Percentiles rank a stretch among this genome's conserved stretches.
Conservation (phyloP, 2,888 invertebrate species). For the Patella caerulea region DNA sequence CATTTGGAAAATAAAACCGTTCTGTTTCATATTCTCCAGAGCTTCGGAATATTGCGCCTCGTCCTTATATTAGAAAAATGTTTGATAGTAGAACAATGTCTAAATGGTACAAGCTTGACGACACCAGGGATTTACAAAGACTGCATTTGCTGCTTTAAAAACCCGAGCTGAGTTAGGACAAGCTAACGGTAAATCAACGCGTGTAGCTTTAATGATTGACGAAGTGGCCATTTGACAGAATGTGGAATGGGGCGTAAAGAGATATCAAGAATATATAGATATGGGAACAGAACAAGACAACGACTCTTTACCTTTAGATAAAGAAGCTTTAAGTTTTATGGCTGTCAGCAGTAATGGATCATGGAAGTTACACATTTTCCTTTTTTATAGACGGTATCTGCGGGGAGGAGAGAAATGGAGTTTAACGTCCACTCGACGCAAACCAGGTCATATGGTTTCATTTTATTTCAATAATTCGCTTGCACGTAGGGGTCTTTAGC, state of each 20-base stretch:
- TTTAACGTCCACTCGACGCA: too few relatives aligned
- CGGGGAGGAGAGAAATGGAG: constrained; percentile 14
- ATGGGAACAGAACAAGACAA: constrained; percentile 1
- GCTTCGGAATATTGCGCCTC: not conserved
- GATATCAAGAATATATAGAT: not conserved
- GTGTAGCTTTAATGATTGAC: not conserved
- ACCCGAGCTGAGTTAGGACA: not conserved
- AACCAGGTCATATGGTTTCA: too few relatives aligned
- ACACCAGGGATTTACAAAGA: not conserved
- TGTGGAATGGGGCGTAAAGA: not conserved
- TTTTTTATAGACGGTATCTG: not conserved
- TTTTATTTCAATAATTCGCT: too few relatives aligned
- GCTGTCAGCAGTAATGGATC: not conserved
- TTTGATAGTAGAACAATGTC: not conserved
- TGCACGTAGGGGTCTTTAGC: too few relatives aligned
- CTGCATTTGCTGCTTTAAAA: not conserved
- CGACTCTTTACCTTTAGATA: not conserved
- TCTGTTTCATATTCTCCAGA: not conserved
- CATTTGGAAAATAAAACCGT: too few relatives aligned
- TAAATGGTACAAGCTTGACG: not conserved
- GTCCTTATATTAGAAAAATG: not conserved
- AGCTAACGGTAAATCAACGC: not conserved
- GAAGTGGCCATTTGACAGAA: not conserved
- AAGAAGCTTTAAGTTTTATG: constrained; percentile 4
- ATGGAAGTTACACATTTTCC: not conserved